A percentile compares a stretch with the other conserved stretches of the same genome.
phyloP scores from a whole-genome alignment of 2,888 invertebrate genomes.

The Drosophila rellima region DNA sequence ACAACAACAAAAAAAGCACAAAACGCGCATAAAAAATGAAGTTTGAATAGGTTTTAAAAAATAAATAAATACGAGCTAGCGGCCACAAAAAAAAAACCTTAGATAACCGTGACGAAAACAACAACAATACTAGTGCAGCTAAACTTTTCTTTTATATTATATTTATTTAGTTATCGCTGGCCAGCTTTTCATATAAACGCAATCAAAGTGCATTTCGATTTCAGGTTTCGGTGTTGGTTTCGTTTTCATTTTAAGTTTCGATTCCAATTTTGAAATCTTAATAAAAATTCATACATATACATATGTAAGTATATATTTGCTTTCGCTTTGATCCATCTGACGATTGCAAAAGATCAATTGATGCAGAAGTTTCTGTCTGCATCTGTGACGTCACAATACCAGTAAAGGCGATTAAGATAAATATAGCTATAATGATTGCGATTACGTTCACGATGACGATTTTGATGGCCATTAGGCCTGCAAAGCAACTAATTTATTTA shows the following conservation, averaged over 20 bases:
- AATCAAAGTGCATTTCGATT: constrained; percentile 71
- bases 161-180: constrained; percentile 54
- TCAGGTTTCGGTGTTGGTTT: constrained; percentile 53
- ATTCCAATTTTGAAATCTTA: constrained; percentile 43
- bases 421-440: constrained; percentile 5
- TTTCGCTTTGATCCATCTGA: constrained; percentile 38
- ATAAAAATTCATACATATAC: constrained; percentile 3
- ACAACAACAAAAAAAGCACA: constrained; percentile 3
- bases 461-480: constrained; percentile 27
- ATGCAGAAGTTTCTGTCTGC: constrained; percentile 42
- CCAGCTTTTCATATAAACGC: constrained; percentile 55
- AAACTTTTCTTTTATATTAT: constrained; percentile 46
- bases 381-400: constrained; percentile 41
- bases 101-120: constrained; percentile 74
- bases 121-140: constrained; percentile 29
- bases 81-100: constrained; percentile 35
- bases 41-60: constrained; percentile 24
- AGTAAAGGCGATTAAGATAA: constrained; percentile 28
- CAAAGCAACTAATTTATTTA: constrained; percentile 37
- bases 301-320: constrained; percentile 4
- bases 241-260: constrained; percentile 3
- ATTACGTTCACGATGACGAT: constrained; percentile 15
- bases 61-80: constrained; percentile 25
- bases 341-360: constrained; percentile 47
- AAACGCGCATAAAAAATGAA: constrained; percentile 16